These are phyloP conservation scores for Okamejei kenojei DNA, from an alignment of 2,797 vertebrate genomes.

Conservation along the genomic window DNA sequence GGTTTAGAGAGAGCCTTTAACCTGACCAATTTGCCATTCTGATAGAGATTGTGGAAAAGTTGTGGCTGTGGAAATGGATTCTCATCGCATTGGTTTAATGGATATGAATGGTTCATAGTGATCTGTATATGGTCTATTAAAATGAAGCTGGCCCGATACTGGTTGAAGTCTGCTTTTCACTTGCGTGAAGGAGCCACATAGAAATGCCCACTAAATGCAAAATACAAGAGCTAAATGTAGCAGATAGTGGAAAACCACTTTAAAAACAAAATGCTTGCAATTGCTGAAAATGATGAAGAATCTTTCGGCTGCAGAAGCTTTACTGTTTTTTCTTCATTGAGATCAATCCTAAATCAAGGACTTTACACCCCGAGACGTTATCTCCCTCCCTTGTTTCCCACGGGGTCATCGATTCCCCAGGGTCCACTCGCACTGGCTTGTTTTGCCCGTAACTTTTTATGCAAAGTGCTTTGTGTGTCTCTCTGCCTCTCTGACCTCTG, in stretches of 20 bases:
- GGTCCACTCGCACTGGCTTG: neutral
- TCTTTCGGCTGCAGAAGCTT: neutral
- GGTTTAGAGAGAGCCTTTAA: neutral
- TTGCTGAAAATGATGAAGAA: neutral
- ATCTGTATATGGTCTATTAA: neutral
- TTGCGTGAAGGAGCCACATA: neutral
- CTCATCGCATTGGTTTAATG: neutral
- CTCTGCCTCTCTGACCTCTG: neutral
- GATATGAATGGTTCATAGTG: neutral
- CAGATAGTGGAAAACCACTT: no score
- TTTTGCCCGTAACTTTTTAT: neutral
- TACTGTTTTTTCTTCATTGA: neutral
- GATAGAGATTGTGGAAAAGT: neutral
- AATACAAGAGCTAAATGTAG: neutral
- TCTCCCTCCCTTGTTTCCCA: neutral
- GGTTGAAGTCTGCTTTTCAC: no score
- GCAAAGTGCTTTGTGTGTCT: neutral
- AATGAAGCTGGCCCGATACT: neutral
- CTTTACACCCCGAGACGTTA: neutral
- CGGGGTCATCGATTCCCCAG: neutral
- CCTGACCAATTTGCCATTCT: neutral
- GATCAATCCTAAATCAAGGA: neutral
- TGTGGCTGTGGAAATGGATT: neutral
- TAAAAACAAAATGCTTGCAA: neutral
- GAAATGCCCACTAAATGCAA: neutral